These are phyloP conservation scores for Polyergus mexicanus DNA, from an alignment of 1,140 invertebrate species.

Conservation along the genomic window DNA sequence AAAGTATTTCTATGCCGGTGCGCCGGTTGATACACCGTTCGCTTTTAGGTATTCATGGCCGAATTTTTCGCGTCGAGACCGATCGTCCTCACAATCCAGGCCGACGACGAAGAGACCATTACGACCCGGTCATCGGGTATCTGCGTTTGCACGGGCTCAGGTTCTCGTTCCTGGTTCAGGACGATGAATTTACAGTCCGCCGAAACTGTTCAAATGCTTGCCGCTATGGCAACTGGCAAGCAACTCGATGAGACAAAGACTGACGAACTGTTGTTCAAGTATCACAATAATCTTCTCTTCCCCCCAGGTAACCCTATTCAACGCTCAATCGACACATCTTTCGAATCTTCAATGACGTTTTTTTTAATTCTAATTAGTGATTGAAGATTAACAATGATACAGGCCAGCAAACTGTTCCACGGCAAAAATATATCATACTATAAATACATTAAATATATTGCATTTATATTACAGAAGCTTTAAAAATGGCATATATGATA, in stretches of 20 bases:
- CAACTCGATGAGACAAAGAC: slow-evolving; percentile 43
- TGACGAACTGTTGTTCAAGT: slow-evolving; percentile 58
- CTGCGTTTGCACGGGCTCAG: slow-evolving; percentile 97
- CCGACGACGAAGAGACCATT: slow-evolving; percentile 89
- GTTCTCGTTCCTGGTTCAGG: slow-evolving; percentile 97
- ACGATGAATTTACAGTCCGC: slow-evolving; percentile 90
- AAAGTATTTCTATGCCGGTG: background rate
- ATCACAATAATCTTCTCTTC: slow-evolving; percentile 56
- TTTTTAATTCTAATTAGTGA: background rate
- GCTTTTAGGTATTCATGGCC: slow-evolving; percentile 94
- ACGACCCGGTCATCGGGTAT: slow-evolving; percentile 97
- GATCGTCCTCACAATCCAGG: slow-evolving; percentile 93
- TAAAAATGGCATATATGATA: slow-evolving; percentile 64
- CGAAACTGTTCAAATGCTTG: slow-evolving; percentile 59
- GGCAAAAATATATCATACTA: background rate
- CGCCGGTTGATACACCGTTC: slow-evolving; percentile 33
- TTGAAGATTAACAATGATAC: background rate
- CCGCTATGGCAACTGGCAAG: slow-evolving; percentile 58
- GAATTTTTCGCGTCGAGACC: slow-evolving; percentile 96
- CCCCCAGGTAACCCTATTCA: slow-evolving; percentile 45
- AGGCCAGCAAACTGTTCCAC: background rate
- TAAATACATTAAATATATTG: background rate
- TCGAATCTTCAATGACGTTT: background rate
- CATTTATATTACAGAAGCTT: slow-evolving; percentile 59
- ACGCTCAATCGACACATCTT: background rate